Evolutionary conservation across 2,888 invertebrate genomes (phyloP).

Genomic region (Cheilosia scutellata): DNA sequence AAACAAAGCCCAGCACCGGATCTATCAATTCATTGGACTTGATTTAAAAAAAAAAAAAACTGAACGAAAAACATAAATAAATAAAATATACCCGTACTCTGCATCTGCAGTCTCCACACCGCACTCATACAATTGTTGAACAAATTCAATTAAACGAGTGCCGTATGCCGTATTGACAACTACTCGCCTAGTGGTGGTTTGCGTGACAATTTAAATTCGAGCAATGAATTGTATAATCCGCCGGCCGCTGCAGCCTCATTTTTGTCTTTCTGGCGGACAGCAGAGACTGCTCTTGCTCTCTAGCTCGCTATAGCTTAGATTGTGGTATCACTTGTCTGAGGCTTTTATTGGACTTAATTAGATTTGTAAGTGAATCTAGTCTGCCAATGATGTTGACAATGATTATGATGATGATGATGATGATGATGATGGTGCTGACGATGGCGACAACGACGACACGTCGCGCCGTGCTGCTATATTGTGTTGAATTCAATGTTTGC

Average conservation of each 20-base stretch:
- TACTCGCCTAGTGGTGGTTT: constrained; percentile 69
- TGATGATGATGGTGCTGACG: constrained; percentile 1
- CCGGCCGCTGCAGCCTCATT: constrained; percentile 54
- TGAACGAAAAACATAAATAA: constrained; percentile 63
- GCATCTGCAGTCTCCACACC: constrained; percentile 8
- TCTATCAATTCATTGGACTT: constrained; percentile 74
- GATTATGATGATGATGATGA: constrained; percentile 7
- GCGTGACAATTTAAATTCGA: constrained; percentile 76
- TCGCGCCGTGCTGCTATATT: constrained; percentile 18
- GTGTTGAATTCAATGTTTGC: constrained; percentile 73
- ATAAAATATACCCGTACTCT: constrained; percentile 53
- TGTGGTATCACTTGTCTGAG: constrained; percentile 73
- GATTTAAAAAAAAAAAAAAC: constrained; percentile 56
- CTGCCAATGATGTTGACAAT: constrained; percentile 76
- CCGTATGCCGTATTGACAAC: constrained; percentile 74
- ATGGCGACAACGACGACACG: constrained; percentile 15
- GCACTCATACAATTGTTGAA: constrained; percentile 63
- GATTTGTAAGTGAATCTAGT: constrained; percentile 84
- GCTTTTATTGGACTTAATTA: constrained; percentile 83
- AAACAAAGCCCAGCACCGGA: constrained; percentile 71
- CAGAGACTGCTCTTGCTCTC: neutral
- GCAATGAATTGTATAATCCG: constrained; percentile 75
- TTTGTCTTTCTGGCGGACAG: constrained; percentile 41
- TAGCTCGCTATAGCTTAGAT: neutral
- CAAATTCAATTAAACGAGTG: constrained; percentile 75